A percentile compares a stretch with the other conserved stretches of the same genome.
phyloP scores from a whole-genome alignment of 2,797 vertebrate species.

The Acridotheres tristis region DNA sequence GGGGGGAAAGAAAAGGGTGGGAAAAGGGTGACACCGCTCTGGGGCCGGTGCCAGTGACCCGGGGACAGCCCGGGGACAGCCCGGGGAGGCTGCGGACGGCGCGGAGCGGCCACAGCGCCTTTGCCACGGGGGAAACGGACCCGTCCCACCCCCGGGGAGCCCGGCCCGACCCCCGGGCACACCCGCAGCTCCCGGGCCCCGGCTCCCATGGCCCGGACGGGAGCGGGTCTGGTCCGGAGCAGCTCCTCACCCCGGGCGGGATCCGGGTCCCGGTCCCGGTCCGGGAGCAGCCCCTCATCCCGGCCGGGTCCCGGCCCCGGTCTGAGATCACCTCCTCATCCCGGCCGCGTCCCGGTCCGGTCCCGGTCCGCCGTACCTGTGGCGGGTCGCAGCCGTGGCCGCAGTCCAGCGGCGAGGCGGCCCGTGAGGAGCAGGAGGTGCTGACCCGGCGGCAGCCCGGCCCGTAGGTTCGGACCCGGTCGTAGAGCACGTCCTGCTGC shows the following conservation, averaged over 20 bases:
- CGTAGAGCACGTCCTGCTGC: constrained; percentile 60
- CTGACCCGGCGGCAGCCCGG: constrained; percentile 73
- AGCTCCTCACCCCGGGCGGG: too few relatives aligned
- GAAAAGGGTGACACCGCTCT: neutral
- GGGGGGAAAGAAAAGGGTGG: too few relatives aligned
- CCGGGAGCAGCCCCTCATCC: too few relatives aligned
- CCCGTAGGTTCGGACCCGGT: constrained; percentile 76
- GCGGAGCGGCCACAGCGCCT: neutral
- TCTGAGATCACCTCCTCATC: too few relatives aligned
- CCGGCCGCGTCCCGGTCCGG: too few relatives aligned
- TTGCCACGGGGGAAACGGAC: neutral
- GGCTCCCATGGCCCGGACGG: neutral
- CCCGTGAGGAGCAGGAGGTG: constrained; percentile 41
- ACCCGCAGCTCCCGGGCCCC: neutral
- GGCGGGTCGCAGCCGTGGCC: constrained; percentile 45
- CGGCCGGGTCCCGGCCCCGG: too few relatives aligned
- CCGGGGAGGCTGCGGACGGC: neutral
- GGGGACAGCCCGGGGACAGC: neutral
- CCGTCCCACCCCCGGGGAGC: neutral
- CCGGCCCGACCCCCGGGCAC: too few relatives aligned
- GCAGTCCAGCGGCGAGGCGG: constrained; percentile 65
- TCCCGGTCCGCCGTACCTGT: constrained; percentile 48
- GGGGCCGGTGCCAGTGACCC: neutral
- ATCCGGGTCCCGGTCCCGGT: too few relatives aligned
- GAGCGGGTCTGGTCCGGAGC: neutral